A percentile compares a stretch with the other conserved stretches of the same genome.
phyloP scores from a whole-genome alignment of 2,888 invertebrate genomes.

The Rhorus exstirpatorius region DNA sequence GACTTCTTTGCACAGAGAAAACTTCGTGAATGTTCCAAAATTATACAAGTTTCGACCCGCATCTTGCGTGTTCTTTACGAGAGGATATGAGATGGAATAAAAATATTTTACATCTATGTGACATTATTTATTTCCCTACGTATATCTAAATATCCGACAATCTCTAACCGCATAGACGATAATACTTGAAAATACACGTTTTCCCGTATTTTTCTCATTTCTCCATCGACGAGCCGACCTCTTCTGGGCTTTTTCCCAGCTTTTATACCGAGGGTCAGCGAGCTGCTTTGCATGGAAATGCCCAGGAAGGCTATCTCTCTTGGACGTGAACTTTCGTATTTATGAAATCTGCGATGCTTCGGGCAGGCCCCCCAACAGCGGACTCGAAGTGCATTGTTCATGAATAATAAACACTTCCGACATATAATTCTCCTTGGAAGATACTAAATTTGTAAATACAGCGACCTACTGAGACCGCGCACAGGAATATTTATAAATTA shows the following conservation, averaged over 20 bases:
- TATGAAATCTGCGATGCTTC: conserved; percentile 67
- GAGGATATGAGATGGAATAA: too few species aligned
- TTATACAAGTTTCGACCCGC: too few species aligned
- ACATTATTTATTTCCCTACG: neutral
- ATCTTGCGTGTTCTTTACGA: too few species aligned
- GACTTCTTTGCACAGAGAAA: too few species aligned
- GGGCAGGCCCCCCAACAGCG: conserved; percentile 35
- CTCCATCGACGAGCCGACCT: conserved; percentile 30
- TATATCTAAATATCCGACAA: conserved; percentile 11
- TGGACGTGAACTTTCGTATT: conserved; percentile 67
- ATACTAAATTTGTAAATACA: conserved; percentile 62
- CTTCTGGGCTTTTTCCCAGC: conserved; percentile 8
- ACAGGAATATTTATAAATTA: conserved; percentile 43
- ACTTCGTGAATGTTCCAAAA: too few species aligned
- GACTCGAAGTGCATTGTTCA: conserved; percentile 70
- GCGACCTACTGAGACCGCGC: conserved; percentile 51
- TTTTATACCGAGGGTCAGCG: conserved; percentile 35
- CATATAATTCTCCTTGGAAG: conserved; percentile 65
- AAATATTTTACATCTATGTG: neutral
- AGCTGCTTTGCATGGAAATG: conserved; percentile 58
- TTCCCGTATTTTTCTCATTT: conserved; percentile 39
- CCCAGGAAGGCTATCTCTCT: conserved; percentile 38
- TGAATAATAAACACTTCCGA: conserved; percentile 70
- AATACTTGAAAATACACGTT: conserved; percentile 36
- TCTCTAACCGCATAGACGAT: conserved; percentile 28